Percentiles rank a stretch among this genome's conserved stretches.
phyloP scores from a whole-genome alignment of 2,113 vertebrate genomes.

The Ptilorrhoa leucosticta region DNA sequence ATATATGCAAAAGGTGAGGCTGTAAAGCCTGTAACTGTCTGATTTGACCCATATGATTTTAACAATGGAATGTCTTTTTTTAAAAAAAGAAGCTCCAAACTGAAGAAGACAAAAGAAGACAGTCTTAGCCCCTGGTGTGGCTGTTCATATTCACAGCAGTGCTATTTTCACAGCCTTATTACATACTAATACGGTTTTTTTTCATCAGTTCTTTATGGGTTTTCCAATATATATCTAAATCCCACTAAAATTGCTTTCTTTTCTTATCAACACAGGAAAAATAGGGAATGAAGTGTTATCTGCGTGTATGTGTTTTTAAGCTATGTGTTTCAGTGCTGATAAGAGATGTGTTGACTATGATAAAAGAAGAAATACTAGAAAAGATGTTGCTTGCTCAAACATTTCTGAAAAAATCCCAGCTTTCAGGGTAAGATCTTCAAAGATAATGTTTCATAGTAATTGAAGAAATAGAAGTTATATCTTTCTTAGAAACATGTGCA shows the following conservation, averaged over 20 bases:
- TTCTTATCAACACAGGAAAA: constrained; percentile 19
- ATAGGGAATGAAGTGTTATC: not conserved
- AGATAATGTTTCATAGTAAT: not conserved
- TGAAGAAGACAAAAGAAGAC: not conserved
- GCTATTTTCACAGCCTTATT: not conserved
- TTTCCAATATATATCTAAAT: not conserved
- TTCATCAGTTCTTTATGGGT: not conserved
- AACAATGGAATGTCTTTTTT: fast-evolving
- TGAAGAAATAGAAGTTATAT: constrained; percentile 25
- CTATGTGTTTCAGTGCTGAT: constrained; percentile 24
- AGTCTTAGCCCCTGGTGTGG: not conserved
- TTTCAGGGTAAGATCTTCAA: constrained; percentile 30
- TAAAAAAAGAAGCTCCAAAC: not conserved
- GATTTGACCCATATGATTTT: not conserved
- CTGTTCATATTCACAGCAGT: not conserved
- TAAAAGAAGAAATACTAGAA: constrained; percentile 25
- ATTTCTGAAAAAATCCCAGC: not conserved
- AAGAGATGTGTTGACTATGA: constrained; percentile 14
- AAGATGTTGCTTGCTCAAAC: not conserved
- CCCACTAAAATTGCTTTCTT: not conserved
- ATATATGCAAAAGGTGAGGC: not conserved
- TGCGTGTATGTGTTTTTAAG: not conserved
- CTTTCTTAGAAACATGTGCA: not conserved
- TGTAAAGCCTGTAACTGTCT: not conserved
- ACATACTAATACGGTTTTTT: not conserved